phyloP scores from a whole-genome alignment of 2,113 vertebrate species.

The Catharus bicknelli region DNA sequence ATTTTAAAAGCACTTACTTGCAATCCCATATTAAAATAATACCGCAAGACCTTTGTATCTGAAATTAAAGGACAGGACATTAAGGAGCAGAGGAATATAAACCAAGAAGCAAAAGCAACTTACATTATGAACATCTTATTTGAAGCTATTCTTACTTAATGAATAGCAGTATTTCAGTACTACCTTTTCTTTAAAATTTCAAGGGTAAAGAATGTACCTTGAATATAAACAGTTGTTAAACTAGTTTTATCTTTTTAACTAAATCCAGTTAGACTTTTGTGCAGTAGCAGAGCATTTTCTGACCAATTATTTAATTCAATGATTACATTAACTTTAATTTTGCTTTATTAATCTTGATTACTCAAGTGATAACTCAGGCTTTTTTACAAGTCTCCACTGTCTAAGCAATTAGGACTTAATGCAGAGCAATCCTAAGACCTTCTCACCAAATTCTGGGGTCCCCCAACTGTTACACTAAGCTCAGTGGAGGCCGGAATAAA shows the following conservation, averaged over 20 bases:
- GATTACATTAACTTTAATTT: not conserved
- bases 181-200: not conserved
- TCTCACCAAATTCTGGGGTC: not conserved
- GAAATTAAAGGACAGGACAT: constrained; percentile 49
- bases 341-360: not conserved
- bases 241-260: not conserved
- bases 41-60: constrained; percentile 93
- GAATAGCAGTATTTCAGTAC: not conserved
- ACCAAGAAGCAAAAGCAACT: not conserved
- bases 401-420: not conserved
- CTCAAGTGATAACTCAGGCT: not conserved
- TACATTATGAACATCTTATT: not conserved
- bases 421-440: not conserved
- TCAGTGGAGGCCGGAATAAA: not conserved
- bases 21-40: constrained; percentile 94
- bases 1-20: constrained; percentile 80
- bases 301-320: not conserved
- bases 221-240: not conserved
- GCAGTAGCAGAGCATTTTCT: not conserved
- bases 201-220: not conserved
- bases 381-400: not conserved
- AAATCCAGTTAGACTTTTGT: not conserved
- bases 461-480: accelerated
- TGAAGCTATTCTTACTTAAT: not conserved
- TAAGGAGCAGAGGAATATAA: not conserved